These are phyloP conservation scores for Lycophotia porphyrea DNA, from an alignment of 2,888 invertebrate species.

Conservation along the genomic window DNA sequence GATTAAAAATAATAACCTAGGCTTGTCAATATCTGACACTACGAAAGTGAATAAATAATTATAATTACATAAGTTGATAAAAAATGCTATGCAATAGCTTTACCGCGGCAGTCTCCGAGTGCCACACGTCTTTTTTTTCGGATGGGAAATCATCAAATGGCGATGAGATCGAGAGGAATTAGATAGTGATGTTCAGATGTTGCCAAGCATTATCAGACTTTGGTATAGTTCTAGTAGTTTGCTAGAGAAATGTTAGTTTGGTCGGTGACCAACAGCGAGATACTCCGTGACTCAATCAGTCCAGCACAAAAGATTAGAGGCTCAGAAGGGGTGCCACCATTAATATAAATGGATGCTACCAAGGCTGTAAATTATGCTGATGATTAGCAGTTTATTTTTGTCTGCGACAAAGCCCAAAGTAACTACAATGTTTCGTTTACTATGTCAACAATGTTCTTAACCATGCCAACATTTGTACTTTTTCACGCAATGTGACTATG, in stretches of 20 bases:
- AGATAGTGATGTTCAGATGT: too few species aligned
- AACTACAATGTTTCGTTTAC: background rate
- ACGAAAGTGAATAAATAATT: too few species aligned
- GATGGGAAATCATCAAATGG: too few species aligned
- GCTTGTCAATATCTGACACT: too few species aligned
- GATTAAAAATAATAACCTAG: too few species aligned
- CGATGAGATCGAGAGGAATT: too few species aligned
- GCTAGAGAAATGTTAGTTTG: background rate
- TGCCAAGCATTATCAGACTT: background rate
- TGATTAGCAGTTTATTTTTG: background rate
- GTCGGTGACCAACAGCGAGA: background rate
- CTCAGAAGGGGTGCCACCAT: background rate
- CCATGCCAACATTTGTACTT: background rate
- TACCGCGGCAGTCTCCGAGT: too few species aligned
- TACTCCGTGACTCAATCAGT: background rate
- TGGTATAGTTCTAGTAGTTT: background rate
- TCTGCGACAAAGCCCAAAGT: background rate
- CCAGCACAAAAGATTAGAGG: background rate
- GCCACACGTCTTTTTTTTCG: too few species aligned
- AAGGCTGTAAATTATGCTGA: background rate
- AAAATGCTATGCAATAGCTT: too few species aligned
- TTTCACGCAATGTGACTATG: background rate
- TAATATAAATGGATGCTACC: background rate
- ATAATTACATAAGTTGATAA: too few species aligned
- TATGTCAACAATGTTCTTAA: background rate